phyloP scores from a whole-genome alignment of 2,797 vertebrate genomes.

The Spondyliosoma cantharus region DNA sequence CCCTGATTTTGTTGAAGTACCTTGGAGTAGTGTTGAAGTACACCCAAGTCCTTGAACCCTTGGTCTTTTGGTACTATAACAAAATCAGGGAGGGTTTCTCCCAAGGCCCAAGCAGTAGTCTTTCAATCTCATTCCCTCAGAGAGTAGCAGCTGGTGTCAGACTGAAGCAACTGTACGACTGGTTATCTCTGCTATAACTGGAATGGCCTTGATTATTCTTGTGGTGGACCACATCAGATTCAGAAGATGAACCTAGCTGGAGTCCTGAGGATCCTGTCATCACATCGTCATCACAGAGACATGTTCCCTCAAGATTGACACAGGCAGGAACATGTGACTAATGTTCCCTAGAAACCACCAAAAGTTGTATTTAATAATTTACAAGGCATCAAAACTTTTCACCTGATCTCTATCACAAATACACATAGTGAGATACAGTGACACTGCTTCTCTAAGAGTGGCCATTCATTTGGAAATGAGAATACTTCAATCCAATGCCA shows the following conservation, averaged over 20 bases:
- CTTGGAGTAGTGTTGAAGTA: neutral
- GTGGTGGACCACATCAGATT: slow-evolving; percentile 19
- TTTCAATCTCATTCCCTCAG: neutral
- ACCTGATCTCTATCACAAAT: too few relatives aligned
- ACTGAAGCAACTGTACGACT: slow-evolving; percentile 1
- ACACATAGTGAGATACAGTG: too few relatives aligned
- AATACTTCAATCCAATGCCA: too few relatives aligned
- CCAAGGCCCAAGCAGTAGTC: neutral
- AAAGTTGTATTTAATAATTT: too few relatives aligned
- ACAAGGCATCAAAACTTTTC: too few relatives aligned
- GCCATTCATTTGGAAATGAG: too few relatives aligned
- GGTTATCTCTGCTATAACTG: slow-evolving; percentile 15
- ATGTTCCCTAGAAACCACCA: too few relatives aligned
- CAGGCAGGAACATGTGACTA: neutral
- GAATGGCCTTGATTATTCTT: slow-evolving; percentile 12
- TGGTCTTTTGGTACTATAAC: neutral
- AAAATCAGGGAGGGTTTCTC: neutral
- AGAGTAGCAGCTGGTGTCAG: slow-evolving; percentile 15
- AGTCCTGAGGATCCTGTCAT: neutral
- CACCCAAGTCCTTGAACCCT: neutral
- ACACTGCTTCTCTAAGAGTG: too few relatives aligned
- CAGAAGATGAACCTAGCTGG: neutral
- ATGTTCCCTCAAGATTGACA: neutral
- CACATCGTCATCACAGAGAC: neutral
- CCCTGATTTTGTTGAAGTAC: neutral